Evolutionary conservation across 1,140 invertebrate genomes (phyloP).

Genomic region (Drosophila pandora): DNA sequence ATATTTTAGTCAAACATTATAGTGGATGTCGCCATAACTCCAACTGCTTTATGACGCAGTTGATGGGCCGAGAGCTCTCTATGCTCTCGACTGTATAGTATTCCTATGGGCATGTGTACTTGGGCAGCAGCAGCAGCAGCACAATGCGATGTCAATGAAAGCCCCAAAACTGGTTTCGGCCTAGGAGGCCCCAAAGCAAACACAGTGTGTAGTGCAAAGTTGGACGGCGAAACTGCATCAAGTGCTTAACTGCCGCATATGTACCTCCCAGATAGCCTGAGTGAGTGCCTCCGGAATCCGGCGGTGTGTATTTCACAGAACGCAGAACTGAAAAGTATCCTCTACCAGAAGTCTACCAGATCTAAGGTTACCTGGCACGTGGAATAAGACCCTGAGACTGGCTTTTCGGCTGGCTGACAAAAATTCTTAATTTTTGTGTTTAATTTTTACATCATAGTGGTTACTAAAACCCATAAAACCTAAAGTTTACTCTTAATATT

Average conservation of each 20-base stretch:
- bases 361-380: constrained; percentile 11
- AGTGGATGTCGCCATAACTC: neutral
- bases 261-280: too few relatives aligned
- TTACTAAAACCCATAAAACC: too few relatives aligned
- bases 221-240: too few relatives aligned
- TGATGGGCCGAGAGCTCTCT: neutral
- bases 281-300: too few relatives aligned
- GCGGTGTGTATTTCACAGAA: too few relatives aligned
- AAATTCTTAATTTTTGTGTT: too few relatives aligned
- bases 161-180: constrained; percentile 55
- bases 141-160: constrained; percentile 60
- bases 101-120: constrained; percentile 24
- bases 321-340: neutral
- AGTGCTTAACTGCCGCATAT: too few relatives aligned
- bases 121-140: neutral
- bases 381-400: neutral
- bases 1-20: constrained; percentile 1
- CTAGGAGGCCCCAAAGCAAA: constrained; percentile 39
- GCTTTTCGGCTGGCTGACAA: neutral
- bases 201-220: constrained; percentile 20
- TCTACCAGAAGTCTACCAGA: constrained; percentile 5
- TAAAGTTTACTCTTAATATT: neutral
- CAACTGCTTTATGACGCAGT: neutral
- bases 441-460: too few relatives aligned
- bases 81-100: constrained; percentile 5